Evolutionary conservation across 2,797 vertebrate genomes (phyloP), one percentile per base, ranked within the genome.

Genomic region (Eulemur mongoz): DNA sequence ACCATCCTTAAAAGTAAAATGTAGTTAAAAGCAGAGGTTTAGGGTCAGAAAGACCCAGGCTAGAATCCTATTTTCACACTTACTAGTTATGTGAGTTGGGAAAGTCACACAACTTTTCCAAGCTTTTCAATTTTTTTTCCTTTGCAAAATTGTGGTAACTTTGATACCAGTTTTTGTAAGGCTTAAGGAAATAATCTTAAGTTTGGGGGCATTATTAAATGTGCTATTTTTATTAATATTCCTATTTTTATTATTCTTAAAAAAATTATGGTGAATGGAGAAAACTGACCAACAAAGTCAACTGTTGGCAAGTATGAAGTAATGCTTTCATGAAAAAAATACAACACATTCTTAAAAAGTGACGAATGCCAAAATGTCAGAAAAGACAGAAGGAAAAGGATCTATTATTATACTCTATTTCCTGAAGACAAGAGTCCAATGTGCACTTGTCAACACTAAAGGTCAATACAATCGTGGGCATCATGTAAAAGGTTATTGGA

Each of bases 401-500:
- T 76, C 22, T 92, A 81, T 90, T 94, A 92, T 94, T 96, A 72
- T 48, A 88, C 25, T 76, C 72, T 54, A 63, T 92, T 95, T 97
- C 80, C 84, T 82, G 80, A 96, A 95, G 86, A 96, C 78, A 65
- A 89, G 30, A 72, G 89, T 69, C 72, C 73, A 93, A 4, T 45
- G 61, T n/a, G 15, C 38, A 61, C 84, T 85, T 98, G 91, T 96
- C 97, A 97, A 50, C 81, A 96, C 27, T 63, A 94, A 96, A 98
- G 97, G 97, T 95, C 93, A 94, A 9, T 17, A 91, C 82, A 91
- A 93, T 70, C 9, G 11, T 45, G 35, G 81, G 52, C 76, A 85
- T 85, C 76, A 27, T 92, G 93, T 92, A 93, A 96, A 97, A 97
- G 91, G 86, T 97, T 97, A 96, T 96, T 94, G 89, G 76, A 96